Base-by-base conservation (phyloP, 2,797 vertebrate genomes). In the Leptodactylus fallax region DNA sequence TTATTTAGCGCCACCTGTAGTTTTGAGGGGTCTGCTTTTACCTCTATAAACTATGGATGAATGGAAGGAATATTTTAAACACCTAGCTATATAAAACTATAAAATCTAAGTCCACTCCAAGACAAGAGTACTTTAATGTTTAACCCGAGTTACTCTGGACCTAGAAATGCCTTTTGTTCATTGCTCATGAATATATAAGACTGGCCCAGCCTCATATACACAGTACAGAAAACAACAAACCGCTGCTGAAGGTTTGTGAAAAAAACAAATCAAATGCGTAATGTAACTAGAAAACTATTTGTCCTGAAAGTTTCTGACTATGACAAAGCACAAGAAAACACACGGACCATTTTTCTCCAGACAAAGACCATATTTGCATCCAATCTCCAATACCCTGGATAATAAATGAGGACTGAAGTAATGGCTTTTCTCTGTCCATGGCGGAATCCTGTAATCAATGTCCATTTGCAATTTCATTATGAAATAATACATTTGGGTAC, bases 391-490 rank as follows among this genome's bases (percentile, higher is more conserved):
- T 79, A 60, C n/a, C 47, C 19, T 58, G 36, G 17, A 79, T 79
- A 90, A 74, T 69, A 84, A 74, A 88, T 25, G 69, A 90, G 49
- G 74, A 63, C 84, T 86, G 67, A 83, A 79, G 58, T 86, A 79
- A 90, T 83, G 67, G 56, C 61, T 72, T 79, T 87, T 85, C 80
- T 72, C 16, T 21, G 49, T 91, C 85, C 74, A 84, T 17, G 83
- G 84, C 91, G 90, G 90, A 87, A 0, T 77, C 58, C 81, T 21
- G 90, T 60, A 92, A 93, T 92, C 91, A 92, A 91, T 92, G 90
- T 74, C 53, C 69, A 90, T 81, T 90, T 55, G 80, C 36, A 91
- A 90, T 90, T 85, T 92, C 79, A 89, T 92, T 90, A 87, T 85
- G 90, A 91, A 92, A 90, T 21, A 55, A 87, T 90, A n/a, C 90